phyloP scores from a whole-genome alignment of 2,113 vertebrate genomes.

The Bolborhynchus lineola region DNA sequence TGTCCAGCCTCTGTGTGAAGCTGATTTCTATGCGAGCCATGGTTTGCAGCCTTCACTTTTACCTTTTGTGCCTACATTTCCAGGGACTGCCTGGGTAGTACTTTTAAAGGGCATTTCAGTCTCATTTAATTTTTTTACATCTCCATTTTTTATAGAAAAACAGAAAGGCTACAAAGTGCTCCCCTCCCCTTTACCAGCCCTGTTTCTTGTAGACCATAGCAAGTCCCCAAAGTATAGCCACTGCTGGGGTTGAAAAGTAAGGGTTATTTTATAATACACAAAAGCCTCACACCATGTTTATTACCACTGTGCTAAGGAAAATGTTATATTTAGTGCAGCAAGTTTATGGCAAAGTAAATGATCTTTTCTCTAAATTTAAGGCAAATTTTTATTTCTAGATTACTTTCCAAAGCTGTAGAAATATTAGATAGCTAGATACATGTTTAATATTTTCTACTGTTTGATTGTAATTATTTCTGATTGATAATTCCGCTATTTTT shows the following conservation, averaged over 20 bases:
- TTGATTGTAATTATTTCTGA: background rate
- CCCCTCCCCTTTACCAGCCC: rapidly evolving
- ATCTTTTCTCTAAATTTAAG: background rate
- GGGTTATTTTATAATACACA: background rate
- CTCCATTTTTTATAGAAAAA: background rate
- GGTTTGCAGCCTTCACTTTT: background rate
- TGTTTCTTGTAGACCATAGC: background rate
- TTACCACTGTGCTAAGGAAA: background rate
- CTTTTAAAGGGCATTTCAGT: background rate
- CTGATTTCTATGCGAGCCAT: background rate
- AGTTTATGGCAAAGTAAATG: background rate
- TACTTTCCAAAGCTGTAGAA: background rate
- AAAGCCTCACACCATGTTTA: background rate
- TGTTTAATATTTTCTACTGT: background rate
- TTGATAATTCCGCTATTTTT: background rate
- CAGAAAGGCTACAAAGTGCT: background rate
- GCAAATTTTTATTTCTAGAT: background rate
- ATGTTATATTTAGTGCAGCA: background rate
- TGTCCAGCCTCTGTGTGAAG: background rate
- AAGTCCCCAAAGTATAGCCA: background rate
- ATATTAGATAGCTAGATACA: background rate
- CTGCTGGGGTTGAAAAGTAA: background rate
- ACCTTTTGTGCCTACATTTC: background rate
- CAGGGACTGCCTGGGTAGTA: background rate
- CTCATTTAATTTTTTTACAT: background rate